A percentile compares a stretch with the other conserved stretches of the same genome.
These are phyloP conservation scores for Phymanthus crucifer DNA, from an alignment of 92 coral and sea anemone species.

Conservation along the genomic window DNA sequence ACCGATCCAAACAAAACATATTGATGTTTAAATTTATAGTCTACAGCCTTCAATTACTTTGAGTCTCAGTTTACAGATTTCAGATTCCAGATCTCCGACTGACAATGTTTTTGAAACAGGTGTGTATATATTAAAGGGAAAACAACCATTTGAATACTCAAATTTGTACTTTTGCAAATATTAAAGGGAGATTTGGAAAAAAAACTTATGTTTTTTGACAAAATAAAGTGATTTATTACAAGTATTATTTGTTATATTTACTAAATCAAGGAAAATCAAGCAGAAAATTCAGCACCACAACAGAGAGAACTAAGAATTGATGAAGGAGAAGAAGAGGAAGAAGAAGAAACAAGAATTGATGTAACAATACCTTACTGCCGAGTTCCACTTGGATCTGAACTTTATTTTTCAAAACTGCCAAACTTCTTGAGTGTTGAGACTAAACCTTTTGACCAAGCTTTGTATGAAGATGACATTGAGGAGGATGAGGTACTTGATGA, in stretches of 20 bases:
- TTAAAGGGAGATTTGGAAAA: no score
- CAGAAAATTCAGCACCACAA: constrained; percentile 19
- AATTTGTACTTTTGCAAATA: no score
- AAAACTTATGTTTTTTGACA: no score
- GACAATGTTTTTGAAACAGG: no score
- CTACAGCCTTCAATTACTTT: no score
- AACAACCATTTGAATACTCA: no score
- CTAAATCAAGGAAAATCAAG: constrained; percentile 24
- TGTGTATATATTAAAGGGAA: no score
- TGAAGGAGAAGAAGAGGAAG: constrained; percentile 66
- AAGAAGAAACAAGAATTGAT: constrained; percentile 91
- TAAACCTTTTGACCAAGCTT: constrained; percentile 83
- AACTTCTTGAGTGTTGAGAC: constrained; percentile 96
- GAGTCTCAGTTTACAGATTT: no score
- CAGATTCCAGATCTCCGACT: no score
- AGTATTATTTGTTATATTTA: neutral
- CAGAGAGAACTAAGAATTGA: constrained; percentile 32
- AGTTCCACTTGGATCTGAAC: constrained; percentile 85
- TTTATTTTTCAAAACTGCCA: constrained; percentile 90
- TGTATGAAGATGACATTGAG: constrained; percentile 95
- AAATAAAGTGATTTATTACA: no score
- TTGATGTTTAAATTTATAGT: no score
- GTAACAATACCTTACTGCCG: constrained; percentile 92
- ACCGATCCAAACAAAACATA: no score
- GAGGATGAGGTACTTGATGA: constrained; percentile 98